Base-by-base conservation (phyloP, 2,797 vertebrate species). In the Manis javanica region DNA sequence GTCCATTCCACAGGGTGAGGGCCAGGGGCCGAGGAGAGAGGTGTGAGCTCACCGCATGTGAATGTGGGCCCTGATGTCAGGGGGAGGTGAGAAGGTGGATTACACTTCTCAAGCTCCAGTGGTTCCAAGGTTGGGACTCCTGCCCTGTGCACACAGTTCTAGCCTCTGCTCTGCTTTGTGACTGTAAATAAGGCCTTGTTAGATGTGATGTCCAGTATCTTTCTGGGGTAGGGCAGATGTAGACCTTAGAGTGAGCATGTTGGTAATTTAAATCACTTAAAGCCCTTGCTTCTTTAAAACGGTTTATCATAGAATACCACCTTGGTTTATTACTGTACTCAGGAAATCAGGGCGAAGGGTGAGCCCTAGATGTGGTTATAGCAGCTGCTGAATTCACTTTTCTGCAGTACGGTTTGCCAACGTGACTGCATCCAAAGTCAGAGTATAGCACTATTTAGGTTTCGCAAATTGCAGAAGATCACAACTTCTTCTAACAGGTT, bases 161-260 rank as follows among this genome's bases (percentile, higher is more conserved):
- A 26, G 18, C 16, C 0, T 46, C 64, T 90, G 66, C 37, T 37
- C 55, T 34, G 68, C 8, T 34, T 64, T 55, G 1, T 21, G 57
- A 24, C 59, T 53, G 2, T 71, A 46, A 39, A 15, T 0, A 53
- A 39, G 15, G 46, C 21, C 77, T 53, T 72, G 26, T 51, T 59
- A 15, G 61, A 37, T 39, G 92, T 24, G 11, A 34, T 31, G 42
- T 72, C 37, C 24, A 0, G 0, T n/a, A 3, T 66, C 71, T 55
- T 37, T 34, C 59, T 8, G 31, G 74, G 31, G 26, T 63, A 13
- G 77, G 13, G 3, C 13, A 63, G 16, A 23, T 26, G 34, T 68
- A 74, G 78, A 91, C 23, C 68, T 42, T 26, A 39, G 34, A 49
- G 49, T 34, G 39, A 64, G n/a, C 37, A 0, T 31, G 2, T 13